Percentiles rank a stretch among this genome's conserved stretches.
Conservation (phyloP, 2,113 vertebrate species). For the Cynopterus brachyotis region DNA sequence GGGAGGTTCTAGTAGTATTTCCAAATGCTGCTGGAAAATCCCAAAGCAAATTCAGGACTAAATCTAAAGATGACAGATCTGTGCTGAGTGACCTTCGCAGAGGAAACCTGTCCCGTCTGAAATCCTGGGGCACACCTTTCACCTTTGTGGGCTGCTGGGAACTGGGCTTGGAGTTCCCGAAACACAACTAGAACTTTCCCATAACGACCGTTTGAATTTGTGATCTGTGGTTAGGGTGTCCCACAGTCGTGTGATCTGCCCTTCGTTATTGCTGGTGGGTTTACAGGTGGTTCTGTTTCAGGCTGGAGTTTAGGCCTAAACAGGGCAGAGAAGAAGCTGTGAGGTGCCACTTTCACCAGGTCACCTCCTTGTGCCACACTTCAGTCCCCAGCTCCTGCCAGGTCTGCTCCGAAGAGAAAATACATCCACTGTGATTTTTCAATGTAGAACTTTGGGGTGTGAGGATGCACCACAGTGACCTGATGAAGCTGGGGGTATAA, state of each 20-base stretch:
- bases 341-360: not conserved
- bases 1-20: not conserved
- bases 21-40: not conserved
- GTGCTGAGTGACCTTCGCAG: not conserved
- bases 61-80: not conserved
- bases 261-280: not conserved
- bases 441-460: not conserved
- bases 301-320: not conserved
- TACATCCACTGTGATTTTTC: accelerated
- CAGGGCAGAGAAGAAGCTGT: not conserved
- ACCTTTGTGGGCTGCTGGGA: not conserved
- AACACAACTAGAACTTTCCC: not conserved
- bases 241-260: not conserved
- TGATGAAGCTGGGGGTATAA: not conserved
- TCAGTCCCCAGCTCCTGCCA: not conserved
- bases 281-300: not conserved
- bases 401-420: not conserved
- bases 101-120: not conserved
- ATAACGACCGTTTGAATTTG: accelerated
- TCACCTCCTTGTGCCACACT: not conserved
- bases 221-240: not conserved
- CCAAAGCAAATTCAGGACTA: not conserved
- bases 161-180: not conserved
- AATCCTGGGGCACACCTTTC: not conserved
- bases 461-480: not conserved